Base-by-base conservation (phyloP, 2,113 vertebrate genomes). In the Channa argus region DNA sequence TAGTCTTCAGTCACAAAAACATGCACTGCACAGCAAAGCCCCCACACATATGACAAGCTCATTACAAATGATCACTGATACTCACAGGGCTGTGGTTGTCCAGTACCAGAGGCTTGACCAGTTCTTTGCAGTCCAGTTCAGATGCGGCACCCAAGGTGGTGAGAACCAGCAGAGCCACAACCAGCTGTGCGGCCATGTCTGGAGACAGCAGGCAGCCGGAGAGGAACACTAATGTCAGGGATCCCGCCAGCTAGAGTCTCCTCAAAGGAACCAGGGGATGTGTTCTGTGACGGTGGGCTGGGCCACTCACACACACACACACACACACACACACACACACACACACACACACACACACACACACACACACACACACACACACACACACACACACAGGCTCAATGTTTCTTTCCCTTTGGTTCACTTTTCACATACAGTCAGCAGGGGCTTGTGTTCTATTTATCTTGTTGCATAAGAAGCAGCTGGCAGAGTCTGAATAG, bases 71-170 rank as follows among this genome's bases (percentile, higher is more conserved):
- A 54, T n/a, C 13, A 2, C 9, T 60, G n/a, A 78, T 92, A 93
- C 92, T 93, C 74, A 93, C 92, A 0, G 90, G 92, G 64, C 90
- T 93, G 90, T 93, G 92, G 74, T 74, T 89, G 82, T 93, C 92
- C 82, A 93, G 86, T 4, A 88, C 47, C 84, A 89, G 83, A 55
- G 92, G 92, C 54, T 93, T 93, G 1, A 93, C 79, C 66, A 93
- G 80, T 38, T 92, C 86, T 56, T 88, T 85, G 46, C 92, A 93
- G 87, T 91, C 82, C 51, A 0, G 77, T 49, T 92, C 81, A 66
- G 91, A 80, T 33, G 86, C 82, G 8, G 76, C 74, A n/a, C 82
- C 24, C 78, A 91, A 79, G 79, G 90, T 88, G 86, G 73, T 11
- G 52, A 92, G 67, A 67, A 88, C 84, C 73, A 93, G 83, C 79